Percentiles rank a stretch among this genome's conserved stretches.
Conservation (phyloP, 2,113 vertebrate species). For the Sylvia atricapilla region DNA sequence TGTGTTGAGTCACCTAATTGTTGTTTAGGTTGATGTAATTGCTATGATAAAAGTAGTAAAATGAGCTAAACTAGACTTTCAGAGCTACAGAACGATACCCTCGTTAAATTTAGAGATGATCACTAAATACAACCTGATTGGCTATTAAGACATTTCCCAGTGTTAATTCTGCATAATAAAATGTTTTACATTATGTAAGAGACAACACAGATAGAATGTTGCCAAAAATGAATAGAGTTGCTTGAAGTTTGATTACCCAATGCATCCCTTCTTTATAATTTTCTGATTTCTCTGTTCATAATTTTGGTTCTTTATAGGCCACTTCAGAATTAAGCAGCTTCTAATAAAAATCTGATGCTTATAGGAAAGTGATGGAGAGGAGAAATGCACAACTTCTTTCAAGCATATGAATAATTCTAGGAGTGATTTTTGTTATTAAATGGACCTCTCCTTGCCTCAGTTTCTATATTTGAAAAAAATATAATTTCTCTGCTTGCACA, state of each 20-base stretch:
- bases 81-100: conserved; percentile 18
- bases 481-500: neutral
- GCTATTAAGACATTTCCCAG: conserved; percentile 28
- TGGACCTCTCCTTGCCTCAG: neutral
- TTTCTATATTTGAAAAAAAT: neutral
- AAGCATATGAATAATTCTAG: neutral
- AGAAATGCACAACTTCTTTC: neutral
- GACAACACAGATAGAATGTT: neutral
- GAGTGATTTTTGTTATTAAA: neutral
- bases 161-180: conserved; percentile 29
- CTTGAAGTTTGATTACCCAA: neutral
- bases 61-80: conserved; percentile 43
- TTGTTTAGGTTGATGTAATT: conserved; percentile 73
- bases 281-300: conserved; percentile 34
- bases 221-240: neutral
- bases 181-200: neutral
- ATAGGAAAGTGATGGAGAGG: neutral
- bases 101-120: conserved; percentile 42
- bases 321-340: neutral
- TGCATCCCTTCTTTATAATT: neutral
- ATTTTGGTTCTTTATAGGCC: neutral
- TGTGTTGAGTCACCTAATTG: conserved; percentile 70
- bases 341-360: neutral
- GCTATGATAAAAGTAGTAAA: conserved; percentile 40
- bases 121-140: conserved; percentile 44